phyloP scores from a whole-genome alignment of 2,888 invertebrate genomes.

The Pecten maximus region DNA sequence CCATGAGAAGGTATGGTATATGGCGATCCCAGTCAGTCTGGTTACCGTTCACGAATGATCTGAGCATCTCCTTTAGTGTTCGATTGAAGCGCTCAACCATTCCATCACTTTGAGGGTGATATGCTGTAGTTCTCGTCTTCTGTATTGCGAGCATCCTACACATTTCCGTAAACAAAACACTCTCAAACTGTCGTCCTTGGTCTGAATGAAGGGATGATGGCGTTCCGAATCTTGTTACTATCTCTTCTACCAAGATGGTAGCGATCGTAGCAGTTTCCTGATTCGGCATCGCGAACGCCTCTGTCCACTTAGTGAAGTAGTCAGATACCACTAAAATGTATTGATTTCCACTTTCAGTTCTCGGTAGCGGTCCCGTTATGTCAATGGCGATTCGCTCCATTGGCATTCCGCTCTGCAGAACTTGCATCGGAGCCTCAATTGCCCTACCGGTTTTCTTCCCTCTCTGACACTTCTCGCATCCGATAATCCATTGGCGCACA shows the following conservation, averaged over 20 bases:
- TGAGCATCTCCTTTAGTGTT: conserved; percentile 49
- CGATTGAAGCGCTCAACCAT: neutral
- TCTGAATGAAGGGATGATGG: neutral
- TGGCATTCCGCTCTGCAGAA: too few relatives aligned
- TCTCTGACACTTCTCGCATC: too few relatives aligned
- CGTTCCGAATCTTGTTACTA: conserved; percentile 13
- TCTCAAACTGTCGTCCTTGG: neutral
- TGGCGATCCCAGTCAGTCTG: conserved; percentile 5
- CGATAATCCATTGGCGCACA: too few relatives aligned
- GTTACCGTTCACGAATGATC: conserved; percentile 39
- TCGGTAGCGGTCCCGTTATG: too few relatives aligned
- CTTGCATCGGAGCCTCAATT: too few relatives aligned
- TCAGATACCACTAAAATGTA: too few relatives aligned
- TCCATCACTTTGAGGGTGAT: too few relatives aligned
- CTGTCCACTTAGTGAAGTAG: too few relatives aligned
- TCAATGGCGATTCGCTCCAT: too few relatives aligned
- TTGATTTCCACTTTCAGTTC: too few relatives aligned
- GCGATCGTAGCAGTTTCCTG: conserved; percentile 17
- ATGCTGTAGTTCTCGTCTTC: neutral
- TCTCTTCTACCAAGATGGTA: neutral
- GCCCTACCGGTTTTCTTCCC: too few relatives aligned
- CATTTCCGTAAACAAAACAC: neutral
- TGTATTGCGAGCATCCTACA: neutral
- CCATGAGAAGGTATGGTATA: conserved; percentile 54
- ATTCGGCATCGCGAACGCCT: neutral